A percentile compares a stretch with the other conserved stretches of the same genome.
Conservation (phyloP, 2,797 vertebrate species). For the Florisuga fusca region DNA sequence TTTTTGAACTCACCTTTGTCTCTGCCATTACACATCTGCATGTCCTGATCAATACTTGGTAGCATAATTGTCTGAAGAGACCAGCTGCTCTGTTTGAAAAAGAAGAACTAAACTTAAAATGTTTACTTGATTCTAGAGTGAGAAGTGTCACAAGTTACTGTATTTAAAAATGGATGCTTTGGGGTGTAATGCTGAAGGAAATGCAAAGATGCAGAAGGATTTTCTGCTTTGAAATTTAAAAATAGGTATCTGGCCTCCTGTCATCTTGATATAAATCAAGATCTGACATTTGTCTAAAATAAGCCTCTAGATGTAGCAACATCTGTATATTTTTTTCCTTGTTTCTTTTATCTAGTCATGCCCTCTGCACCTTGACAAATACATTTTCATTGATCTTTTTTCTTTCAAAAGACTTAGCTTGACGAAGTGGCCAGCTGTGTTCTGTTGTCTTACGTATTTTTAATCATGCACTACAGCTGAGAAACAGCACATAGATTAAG, state of each 20-base stretch:
- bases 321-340: background rate
- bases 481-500: background rate
- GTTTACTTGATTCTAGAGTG: background rate
- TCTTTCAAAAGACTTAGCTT: background rate
- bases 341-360: background rate
- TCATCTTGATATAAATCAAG: conserved; percentile 24
- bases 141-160: background rate
- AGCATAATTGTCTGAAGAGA: background rate
- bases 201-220: background rate
- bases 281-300: conserved; percentile 11
- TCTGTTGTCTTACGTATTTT: background rate
- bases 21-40: background rate
- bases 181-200: background rate
- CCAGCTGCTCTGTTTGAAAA: background rate
- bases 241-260: background rate
- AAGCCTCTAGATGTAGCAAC: conserved; percentile 1
- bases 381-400: background rate
- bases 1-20: background rate
- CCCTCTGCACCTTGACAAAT: background rate
- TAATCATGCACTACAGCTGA: background rate
- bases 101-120: background rate
- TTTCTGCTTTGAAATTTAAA: background rate
- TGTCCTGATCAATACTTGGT: background rate
- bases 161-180: background rate
- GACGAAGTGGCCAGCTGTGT: background rate